Percentiles rank a stretch among this genome's conserved stretches.
Evolutionary conservation across 2,888 invertebrate genomes (phyloP).

Genomic region (Branchellion lobata): DNA sequence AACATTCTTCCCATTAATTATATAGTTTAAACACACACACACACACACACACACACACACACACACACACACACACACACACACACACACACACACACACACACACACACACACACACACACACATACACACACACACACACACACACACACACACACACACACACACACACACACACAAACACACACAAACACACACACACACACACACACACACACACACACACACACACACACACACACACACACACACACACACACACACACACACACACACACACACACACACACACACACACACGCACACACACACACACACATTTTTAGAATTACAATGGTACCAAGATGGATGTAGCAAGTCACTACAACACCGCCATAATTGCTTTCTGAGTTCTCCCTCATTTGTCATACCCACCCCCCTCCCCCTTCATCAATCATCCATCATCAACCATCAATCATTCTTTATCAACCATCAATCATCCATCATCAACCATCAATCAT

Average conservation of each 20-base stretch:
- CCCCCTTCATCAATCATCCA: no score
- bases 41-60: slow-evolving; percentile 37
- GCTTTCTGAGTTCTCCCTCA: no score
- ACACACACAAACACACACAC: no score
- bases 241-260: slow-evolving; percentile 17
- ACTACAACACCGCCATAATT: no score
- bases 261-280: slow-evolving; percentile 12
- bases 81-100: slow-evolving; percentile 19
- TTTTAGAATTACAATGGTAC: no score
- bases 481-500: no score
- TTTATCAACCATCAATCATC: no score
- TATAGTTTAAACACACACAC: neutral
- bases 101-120: slow-evolving; percentile 27
- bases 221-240: slow-evolving; percentile 14
- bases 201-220: slow-evolving; percentile 19
- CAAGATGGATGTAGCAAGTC: no score
- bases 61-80: slow-evolving; percentile 35
- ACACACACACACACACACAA: slow-evolving; percentile 3
- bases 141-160: slow-evolving; percentile 37
- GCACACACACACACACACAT: slow-evolving; percentile 17
- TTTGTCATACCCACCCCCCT: no score
- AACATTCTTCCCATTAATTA: no score
- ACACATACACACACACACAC: slow-evolving; percentile 15
- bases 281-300: slow-evolving; percentile 20
- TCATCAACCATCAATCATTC: no score